Conservation (phyloP, 2,797 vertebrate species). For the Numenius phaeopus region DNA sequence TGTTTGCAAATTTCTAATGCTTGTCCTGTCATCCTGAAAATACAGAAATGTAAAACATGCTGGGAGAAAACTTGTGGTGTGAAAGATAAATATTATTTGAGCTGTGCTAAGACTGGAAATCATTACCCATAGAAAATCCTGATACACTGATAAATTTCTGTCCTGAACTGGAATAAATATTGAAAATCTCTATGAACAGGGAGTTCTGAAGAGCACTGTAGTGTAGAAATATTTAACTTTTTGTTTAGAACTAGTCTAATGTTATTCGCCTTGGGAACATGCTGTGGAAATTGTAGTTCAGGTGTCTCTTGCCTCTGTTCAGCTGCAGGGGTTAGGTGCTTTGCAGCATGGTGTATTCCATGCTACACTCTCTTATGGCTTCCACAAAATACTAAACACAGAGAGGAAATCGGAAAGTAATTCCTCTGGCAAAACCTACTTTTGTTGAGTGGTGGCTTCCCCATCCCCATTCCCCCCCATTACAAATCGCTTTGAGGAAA, state of each 20-base stretch:
- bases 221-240: not conserved
- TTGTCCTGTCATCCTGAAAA: not conserved
- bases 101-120: not conserved
- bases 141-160: not conserved
- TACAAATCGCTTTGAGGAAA: not conserved
- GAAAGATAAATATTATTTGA: not conserved
- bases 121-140: not conserved
- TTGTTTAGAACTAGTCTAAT: not conserved
- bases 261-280: not conserved
- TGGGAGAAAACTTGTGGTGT: not conserved
- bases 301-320: not conserved
- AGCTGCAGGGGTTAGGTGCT: not conserved
- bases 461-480: too few species aligned
- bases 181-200: not conserved
- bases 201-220: not conserved
- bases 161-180: not conserved
- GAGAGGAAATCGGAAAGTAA: not conserved
- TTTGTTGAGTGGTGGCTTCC: not conserved
- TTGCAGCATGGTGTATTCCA: accelerated
- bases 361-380: not conserved
- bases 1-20: not conserved
- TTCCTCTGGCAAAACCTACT: not conserved
- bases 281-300: not conserved
- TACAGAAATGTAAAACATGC: not conserved
- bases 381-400: not conserved